phyloP scores from a whole-genome alignment of 2,113 vertebrate species.

The Tachuris rubrigastra region DNA sequence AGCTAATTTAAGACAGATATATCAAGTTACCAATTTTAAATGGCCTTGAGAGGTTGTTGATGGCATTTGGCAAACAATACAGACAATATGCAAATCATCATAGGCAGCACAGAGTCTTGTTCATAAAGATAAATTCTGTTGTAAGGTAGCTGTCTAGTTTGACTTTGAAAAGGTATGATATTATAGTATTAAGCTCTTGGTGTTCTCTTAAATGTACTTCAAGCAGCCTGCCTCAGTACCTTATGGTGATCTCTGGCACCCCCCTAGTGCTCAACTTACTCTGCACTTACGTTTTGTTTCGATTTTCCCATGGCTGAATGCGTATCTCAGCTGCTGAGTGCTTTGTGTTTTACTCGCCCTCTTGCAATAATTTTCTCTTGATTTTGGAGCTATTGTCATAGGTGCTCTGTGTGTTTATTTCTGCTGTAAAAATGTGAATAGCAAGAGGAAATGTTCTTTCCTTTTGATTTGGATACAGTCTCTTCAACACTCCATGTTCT shows the following conservation, averaged over 20 bases:
- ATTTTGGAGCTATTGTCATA: neutral
- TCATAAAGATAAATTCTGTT: neutral
- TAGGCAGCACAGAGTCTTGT: neutral
- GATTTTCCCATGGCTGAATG: neutral
- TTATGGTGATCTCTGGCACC: neutral
- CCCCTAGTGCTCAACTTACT: neutral
- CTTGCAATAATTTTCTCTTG: neutral
- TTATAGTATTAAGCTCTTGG: neutral
- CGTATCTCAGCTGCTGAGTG: neutral
- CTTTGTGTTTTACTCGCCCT: neutral
- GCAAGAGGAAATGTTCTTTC: neutral
- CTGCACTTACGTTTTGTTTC: neutral
- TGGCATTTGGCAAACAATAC: slow-evolving; percentile 33
- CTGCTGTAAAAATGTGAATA: neutral
- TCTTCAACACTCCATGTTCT: neutral
- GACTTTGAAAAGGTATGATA: neutral
- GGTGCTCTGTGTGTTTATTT: neutral
- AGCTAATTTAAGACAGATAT: slow-evolving; percentile 34
- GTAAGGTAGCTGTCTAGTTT: neutral
- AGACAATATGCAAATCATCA: neutral
- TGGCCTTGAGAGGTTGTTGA: slow-evolving; percentile 33
- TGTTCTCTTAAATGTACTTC: neutral
- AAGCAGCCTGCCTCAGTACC: neutral
- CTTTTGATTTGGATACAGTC: neutral
- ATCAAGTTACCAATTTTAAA: slow-evolving; percentile 4